Evolutionary conservation across 2,797 vertebrate genomes (phyloP).

Genomic region (Tokudaia muenninki): DNA sequence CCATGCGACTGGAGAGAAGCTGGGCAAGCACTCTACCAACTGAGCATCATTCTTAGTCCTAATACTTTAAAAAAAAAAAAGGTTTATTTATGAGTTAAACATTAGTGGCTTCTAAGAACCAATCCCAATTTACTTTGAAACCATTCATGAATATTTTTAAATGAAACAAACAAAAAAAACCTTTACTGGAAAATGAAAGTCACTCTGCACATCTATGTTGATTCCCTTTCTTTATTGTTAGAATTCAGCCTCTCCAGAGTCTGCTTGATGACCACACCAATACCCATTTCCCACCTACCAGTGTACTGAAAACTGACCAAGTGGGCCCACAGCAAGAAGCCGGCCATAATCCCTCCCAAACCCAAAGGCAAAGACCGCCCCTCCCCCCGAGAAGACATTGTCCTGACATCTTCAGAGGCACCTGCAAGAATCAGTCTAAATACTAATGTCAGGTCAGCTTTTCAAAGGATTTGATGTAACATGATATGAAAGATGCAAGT

Average conservation of each 20-base stretch:
- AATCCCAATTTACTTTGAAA: conserved; percentile 61
- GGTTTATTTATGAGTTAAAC: conserved; percentile 49
- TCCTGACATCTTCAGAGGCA: not conserved
- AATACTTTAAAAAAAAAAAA: not conserved
- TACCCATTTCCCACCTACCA: not conserved
- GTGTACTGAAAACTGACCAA: not conserved
- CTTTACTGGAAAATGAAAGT: conserved; percentile 64
- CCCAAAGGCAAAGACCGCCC: not conserved
- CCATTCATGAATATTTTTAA: conserved; percentile 73
- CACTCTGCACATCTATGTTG: not conserved
- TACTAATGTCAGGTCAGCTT: not conserved
- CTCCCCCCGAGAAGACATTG: not conserved
- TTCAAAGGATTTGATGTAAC: conserved; percentile 33
- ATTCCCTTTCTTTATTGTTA: not conserved
- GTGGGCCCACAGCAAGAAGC: not conserved
- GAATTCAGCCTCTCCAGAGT: conserved; percentile 14
- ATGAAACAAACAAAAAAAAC: conserved; percentile 51
- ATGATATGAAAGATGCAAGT: not conserved
- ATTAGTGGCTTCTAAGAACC: conserved; percentile 44
- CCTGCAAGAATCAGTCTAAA: conserved; percentile 9
- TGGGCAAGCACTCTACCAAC: not conserved
- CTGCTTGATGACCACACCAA: not conserved
- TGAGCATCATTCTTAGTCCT: not conserved
- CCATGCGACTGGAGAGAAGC: not conserved
- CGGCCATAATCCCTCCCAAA: not conserved